phyloP scores from a whole-genome alignment of 2,797 vertebrate species.

The Mallotus villosus region DNA sequence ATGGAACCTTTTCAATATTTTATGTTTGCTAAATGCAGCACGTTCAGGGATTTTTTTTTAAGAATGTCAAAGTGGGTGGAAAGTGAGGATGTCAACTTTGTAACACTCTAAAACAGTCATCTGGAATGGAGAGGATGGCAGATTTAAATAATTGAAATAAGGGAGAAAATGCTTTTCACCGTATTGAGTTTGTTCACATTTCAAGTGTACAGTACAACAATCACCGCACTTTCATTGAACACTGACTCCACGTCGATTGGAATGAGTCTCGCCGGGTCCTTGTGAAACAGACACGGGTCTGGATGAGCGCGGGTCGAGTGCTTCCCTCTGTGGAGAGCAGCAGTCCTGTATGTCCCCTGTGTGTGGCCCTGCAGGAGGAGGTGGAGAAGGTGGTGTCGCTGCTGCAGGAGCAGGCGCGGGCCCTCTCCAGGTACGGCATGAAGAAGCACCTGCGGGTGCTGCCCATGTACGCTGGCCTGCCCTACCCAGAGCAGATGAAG shows the following conservation, averaged over 20 bases:
- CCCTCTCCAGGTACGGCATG: slow-evolving; percentile 89
- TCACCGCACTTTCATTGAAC: background rate
- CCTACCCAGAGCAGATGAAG: slow-evolving; percentile 92
- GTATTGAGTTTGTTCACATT: too few relatives aligned
- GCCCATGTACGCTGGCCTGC: slow-evolving; percentile 96
- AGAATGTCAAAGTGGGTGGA: too few relatives aligned
- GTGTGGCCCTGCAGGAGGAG: slow-evolving; percentile 80
- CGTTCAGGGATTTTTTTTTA: too few relatives aligned
- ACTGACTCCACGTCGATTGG: background rate
- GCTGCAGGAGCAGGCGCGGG: slow-evolving; percentile 91
- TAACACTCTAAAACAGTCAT: too few relatives aligned
- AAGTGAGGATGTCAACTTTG: too few relatives aligned
- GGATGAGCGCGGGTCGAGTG: background rate
- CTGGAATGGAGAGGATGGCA: too few relatives aligned
- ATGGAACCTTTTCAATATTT: background rate
- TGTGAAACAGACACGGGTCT: background rate
- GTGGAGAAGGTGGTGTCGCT: slow-evolving; percentile 94
- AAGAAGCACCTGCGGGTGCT: slow-evolving; percentile 92
- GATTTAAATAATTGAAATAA: too few relatives aligned
- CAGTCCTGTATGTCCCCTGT: background rate
- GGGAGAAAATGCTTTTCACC: too few relatives aligned
- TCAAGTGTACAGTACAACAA: too few relatives aligned
- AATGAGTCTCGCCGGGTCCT: too few relatives aligned
- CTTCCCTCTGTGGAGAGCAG: background rate
- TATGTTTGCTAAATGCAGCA: background rate